Conservation (phyloP, 1,140 invertebrate species). For the Pogonomyrmex californicus region DNA sequence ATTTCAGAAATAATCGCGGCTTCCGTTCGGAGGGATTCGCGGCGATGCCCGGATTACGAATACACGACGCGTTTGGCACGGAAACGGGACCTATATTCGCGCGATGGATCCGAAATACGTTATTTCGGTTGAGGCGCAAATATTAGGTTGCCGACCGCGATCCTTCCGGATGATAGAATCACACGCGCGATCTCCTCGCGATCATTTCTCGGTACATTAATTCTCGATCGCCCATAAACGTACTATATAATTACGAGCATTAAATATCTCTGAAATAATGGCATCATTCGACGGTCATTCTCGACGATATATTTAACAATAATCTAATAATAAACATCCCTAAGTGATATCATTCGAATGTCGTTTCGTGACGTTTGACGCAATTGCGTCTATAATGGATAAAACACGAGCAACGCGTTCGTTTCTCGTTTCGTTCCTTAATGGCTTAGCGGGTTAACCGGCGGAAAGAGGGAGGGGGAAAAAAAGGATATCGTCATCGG, state of each 20-base stretch:
- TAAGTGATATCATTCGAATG: neutral
- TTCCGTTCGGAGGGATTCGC: constrained; percentile 48
- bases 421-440: neutral
- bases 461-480: neutral
- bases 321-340: neutral
- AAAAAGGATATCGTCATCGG: constrained; percentile 15
- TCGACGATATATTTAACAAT: too few species aligned
- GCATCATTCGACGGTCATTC: too few species aligned
- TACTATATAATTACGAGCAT: neutral
- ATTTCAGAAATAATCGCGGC: constrained; percentile 53
- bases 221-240: neutral
- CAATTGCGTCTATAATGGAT: too few species aligned
- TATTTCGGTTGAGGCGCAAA: constrained; percentile 53
- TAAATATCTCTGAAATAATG: neutral
- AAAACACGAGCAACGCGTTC: neutral
- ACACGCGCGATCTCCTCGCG: neutral
- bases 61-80: constrained; percentile 46
- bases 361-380: neutral
- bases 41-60: constrained; percentile 36
- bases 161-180: constrained; percentile 40
- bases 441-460: neutral
- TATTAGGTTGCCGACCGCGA: constrained; percentile 64
- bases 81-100: constrained; percentile 53
- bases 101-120: constrained; percentile 40
- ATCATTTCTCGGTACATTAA: neutral